Base-by-base conservation (phyloP, 2,113 vertebrate genomes). In the Takifugu flavidus region DNA sequence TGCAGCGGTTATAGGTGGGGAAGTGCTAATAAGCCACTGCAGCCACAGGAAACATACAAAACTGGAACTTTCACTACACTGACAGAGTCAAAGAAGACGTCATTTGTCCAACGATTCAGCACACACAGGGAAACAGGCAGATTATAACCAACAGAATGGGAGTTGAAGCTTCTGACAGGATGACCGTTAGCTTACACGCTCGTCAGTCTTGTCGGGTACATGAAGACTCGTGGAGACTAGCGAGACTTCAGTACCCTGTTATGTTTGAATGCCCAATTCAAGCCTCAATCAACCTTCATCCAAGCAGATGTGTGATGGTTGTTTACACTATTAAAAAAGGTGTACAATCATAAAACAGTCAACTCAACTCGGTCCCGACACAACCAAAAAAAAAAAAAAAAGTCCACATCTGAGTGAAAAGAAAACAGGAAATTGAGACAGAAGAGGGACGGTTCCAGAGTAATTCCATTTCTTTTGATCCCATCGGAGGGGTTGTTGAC, bases 41-140 rank as follows among this genome's bases (percentile, higher is more conserved):
- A 79, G 82, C 82, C 78, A 78, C 74, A 58, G 61, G 75, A 59
- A 83, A 75, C 50, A 52, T 82, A 82, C 59, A 84, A 74, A 86
- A 82, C 70, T 26, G 53, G 10, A 75, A 75, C 71, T 65, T 82
- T 60, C 74, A 85, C 81, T 83, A 86, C 72, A 68, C 67, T 72
- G 73, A 84, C 75, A 82, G 65, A 62, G 45, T 45, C 78, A 67
- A 77, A 81, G 67, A 82, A 68, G 34, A 66, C 25, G 59, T 56
- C 64, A 53, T 65, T 56, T 65, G 25, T 65, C 66, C 61, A 73
- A 75, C 66, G 34, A 65, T 58, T 78, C 31, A 76, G 59, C 61
- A 83, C 56, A 68, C 59, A 59, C 76, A 69, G 72, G 55, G 59
- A 20, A 20, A 20, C 20, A 20, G 20, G 20, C 20, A 20, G 20